Base-by-base conservation (phyloP, 1,140 invertebrate species). In the Pteromalus puparum region DNA sequence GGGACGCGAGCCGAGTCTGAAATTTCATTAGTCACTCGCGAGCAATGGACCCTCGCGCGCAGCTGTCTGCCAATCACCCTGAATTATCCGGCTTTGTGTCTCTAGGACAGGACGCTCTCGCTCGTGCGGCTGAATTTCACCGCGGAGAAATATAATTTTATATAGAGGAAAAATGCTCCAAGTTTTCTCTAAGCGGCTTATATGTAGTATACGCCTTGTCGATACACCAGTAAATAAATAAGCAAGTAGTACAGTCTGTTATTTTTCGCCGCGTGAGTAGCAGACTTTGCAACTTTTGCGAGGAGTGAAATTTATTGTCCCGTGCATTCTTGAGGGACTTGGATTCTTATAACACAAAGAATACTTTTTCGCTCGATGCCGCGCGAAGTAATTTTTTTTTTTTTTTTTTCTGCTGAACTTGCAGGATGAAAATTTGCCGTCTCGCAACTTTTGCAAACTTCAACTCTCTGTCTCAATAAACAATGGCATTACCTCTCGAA, bases 21-120 rank as follows among this genome's bases (percentile, higher is more conserved):
- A 85, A 85, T 85, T 81, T 81, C 83, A 85, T 85, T 85, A 81
- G 78, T 84, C 75, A 84, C 73, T 79, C 38, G 73, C 38, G 73
- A 65, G 53, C 30, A 77, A 65, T 77, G 81, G 74, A 42, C 46
- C 53, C 72, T 34, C 30, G 30, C 48, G 5, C 67, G 2, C 78
- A 9, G 6, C 68, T 46, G n/a, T 75, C 76, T 74, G 76, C 68
- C 83, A 84, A 84, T 84, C 83, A 84, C 1, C 0, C 26, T 12
- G 75, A 78, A 83, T 83, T 83, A 83, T 83, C 75, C 38, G 34
- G 61, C 53, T 61, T 67, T 67, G n/a, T 38, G 53, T 75, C 73
- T 67, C 9, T 67, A 73, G 48, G 81, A 81, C 18, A 46, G 26
- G 7, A 46, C 70, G 26, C 24, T 18, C 18, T 28, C 70, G 26